Evolutionary conservation across 2,888 invertebrate genomes (phyloP), one percentile per base, ranked within the genome.

Genomic region (Antheraea yamamai): DNA sequence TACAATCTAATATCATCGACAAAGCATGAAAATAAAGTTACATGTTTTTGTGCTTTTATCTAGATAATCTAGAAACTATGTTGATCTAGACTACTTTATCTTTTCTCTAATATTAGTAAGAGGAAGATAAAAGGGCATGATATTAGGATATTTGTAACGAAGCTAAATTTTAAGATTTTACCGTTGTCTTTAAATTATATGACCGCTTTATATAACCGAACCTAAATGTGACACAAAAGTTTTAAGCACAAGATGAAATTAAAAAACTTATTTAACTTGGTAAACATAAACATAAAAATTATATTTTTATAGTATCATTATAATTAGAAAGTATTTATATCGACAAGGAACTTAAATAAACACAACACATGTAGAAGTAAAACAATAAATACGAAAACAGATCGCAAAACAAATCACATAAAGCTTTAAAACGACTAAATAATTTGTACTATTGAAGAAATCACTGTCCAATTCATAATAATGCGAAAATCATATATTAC

Each of bases 401-500:
- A 84, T 81, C 77, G 85, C 85, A 85, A 88, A 86, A 88, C 82
- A 88, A 84, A 84, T 79, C 77, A 79, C 82, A 81, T 89, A 91
- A 90, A 91, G 87, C 87, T 88, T 12, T 80, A 84, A 84, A 80
- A 86, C 83, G 87, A 92, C 91, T 92, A 92, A 88, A 88, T 83
- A 83, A 89, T 90, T 94, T 93, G 94, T 94, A 94, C 94, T 93
- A 89, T 89, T 85, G 84, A 87, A 85, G 78, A 89, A 90, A 89
- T 87, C 86, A 89, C 86, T 85, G 84, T 82, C 83, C 81, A 85
- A 84, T 86, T 79, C 83, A 84, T 70, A 39, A 82, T 81, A 85
- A 82, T 83, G 86, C 83, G 81, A 78, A 74, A 75, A 64, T 26
- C 64, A 70, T 64, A n/a, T 70, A 70, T 26, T 26, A 26, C 51